Evolutionary conservation across 2,113 vertebrate species (phyloP).

Genomic region (Ameiurus melas): DNA sequence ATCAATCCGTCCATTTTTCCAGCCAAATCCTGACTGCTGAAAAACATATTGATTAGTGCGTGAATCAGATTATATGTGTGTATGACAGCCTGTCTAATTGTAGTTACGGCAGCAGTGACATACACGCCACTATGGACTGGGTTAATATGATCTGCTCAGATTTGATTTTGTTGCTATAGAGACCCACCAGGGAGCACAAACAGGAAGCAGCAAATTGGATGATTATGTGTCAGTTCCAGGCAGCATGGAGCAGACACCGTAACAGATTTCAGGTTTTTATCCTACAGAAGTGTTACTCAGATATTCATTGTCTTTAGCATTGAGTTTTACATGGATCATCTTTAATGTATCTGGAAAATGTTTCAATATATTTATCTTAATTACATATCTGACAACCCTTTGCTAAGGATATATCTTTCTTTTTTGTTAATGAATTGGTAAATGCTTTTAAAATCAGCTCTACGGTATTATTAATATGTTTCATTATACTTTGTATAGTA

Average conservation of each 20-base stretch:
- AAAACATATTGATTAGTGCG: conserved; percentile 1
- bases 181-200: conserved; percentile 34
- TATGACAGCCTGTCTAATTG: conserved; percentile 17
- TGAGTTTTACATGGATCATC: neutral
- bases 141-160: conserved; percentile 24
- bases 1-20: neutral
- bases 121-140: neutral
- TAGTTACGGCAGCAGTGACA: neutral
- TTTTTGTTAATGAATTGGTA: neutral
- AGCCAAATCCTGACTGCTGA: neutral
- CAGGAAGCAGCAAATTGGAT: conserved; percentile 39
- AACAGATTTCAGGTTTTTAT: neutral
- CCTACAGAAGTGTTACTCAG: neutral
- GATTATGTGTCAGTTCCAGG: neutral
- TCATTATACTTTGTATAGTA: neutral
- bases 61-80: conserved; percentile 2
- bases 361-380: neutral
- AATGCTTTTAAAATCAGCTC: neutral
- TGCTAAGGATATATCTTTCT: neutral
- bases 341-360: neutral
- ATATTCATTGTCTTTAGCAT: neutral
- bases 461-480: neutral
- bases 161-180: conserved; percentile 40
- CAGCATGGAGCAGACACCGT: neutral
- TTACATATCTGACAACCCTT: neutral